Conservation (phyloP, 1,140 invertebrate species). For the Trichonephila clavipes region DNA sequence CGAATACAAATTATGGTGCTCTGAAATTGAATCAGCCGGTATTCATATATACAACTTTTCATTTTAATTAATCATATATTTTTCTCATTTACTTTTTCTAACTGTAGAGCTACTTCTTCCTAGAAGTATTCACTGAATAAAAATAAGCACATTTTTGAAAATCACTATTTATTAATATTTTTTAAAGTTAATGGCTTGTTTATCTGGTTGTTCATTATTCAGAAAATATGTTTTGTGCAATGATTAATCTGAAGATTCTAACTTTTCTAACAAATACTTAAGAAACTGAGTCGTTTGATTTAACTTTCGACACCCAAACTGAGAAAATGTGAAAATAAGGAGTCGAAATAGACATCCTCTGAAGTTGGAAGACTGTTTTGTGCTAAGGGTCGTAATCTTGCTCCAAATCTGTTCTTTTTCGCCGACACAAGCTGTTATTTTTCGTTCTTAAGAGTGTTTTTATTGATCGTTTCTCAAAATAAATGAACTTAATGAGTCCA, state of each 20-base stretch:
- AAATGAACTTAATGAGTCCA: conserved; percentile 66
- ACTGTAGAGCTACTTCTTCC: too few relatives aligned
- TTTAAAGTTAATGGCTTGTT: too few relatives aligned
- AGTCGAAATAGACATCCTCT: background rate
- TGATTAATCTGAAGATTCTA: background rate
- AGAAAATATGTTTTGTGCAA: too few relatives aligned
- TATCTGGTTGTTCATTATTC: too few relatives aligned
- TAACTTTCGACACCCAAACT: background rate
- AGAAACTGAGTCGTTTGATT: background rate
- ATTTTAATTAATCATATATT: too few relatives aligned
- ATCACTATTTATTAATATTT: too few relatives aligned
- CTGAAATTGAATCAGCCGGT: too few relatives aligned
- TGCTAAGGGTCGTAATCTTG: background rate
- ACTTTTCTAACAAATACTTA: background rate
- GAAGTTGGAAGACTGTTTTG: background rate
- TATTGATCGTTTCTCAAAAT: conserved; percentile 63
- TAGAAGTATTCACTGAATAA: too few relatives aligned
- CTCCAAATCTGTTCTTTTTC: conserved; percentile 43
- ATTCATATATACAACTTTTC: too few relatives aligned
- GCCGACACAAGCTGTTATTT: background rate
- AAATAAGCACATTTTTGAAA: too few relatives aligned
- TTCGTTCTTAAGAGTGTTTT: conserved; percentile 44
- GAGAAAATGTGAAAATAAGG: background rate
- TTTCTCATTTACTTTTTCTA: too few relatives aligned
- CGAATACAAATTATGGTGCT: too few relatives aligned